These are phyloP conservation scores for Grallaria varia DNA, from an alignment of 2,113 vertebrate genomes.

Conservation along the genomic window DNA sequence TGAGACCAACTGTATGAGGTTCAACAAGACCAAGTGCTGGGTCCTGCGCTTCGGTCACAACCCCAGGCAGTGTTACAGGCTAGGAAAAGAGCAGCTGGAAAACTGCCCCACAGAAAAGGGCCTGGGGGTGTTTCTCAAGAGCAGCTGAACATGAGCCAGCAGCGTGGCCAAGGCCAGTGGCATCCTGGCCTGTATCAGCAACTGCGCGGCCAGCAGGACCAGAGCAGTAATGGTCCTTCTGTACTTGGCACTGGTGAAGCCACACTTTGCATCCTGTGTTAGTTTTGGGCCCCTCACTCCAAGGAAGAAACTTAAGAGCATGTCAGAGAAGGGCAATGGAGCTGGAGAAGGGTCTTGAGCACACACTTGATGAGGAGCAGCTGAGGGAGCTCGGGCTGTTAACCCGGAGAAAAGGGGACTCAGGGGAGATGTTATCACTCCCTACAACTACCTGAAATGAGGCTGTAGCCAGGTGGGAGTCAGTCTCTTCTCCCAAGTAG, in stretches of 20 bases:
- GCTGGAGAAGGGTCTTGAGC: neutral
- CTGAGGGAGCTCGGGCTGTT: neutral
- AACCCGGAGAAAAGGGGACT: neutral
- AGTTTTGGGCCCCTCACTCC: accelerated
- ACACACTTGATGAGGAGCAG: neutral
- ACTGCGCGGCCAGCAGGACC: accelerated
- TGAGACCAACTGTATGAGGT: accelerated
- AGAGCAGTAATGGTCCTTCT: accelerated
- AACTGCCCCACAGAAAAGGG: neutral
- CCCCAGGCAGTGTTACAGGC: neutral
- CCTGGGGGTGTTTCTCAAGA: accelerated
- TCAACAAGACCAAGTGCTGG: accelerated
- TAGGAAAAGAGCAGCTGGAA: neutral
- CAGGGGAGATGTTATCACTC: neutral
- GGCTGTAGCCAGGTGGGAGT: neutral
- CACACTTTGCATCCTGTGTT: accelerated
- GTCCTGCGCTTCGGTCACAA: neutral
- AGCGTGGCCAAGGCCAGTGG: accelerated
- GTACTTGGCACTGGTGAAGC: accelerated
- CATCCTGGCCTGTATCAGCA: neutral
- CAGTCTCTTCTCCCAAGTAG: neutral
- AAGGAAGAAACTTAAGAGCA: accelerated
- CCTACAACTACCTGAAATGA: neutral
- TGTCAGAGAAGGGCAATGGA: neutral
- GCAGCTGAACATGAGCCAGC: accelerated